Evolutionary conservation across 2,797 vertebrate genomes (phyloP), one percentile per base, ranked within the genome.

Genomic region (Paguma larvata): DNA sequence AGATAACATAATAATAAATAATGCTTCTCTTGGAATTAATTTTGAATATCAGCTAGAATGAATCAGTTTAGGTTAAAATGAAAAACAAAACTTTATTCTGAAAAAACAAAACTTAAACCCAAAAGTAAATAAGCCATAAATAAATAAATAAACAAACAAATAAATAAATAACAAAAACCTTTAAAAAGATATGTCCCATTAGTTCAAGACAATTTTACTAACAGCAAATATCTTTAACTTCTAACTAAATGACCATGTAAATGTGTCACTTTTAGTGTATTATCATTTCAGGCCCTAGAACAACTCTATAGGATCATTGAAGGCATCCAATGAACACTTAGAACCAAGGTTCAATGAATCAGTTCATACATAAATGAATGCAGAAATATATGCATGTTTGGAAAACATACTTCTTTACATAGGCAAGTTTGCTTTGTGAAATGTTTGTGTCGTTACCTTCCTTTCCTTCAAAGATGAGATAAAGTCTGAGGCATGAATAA

Each of bases 121-220:
- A 8, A 65, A 89, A 67, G 15, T 65, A 68, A 97, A 65, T 4
- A 92, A 38, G 23, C 2, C 2, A 72, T 72, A 85, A 67, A 23
- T 25, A 15, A n/a, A n/a, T n/a, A n/a, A 56, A 67, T 38, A 38
- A 38, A 38, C 38, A 38, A 38, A 38, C n/a, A n/a, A n/a, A n/a
- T 38, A 38, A 38, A 72, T 72, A 85, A 67, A 23, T 25, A 15
- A 56, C 51, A 62, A 82, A 51, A 25, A 56, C 1, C 53, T 82
- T 89, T 86, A 38, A 86, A 95, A 89, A 44, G 3, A 38, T 41
- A 86, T 77, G 21, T 77, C 30, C 25, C 78, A 67, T 34, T 38
- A 82, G 23, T 73, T 48, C 14, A 89, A 96, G 14, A 12, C n/a
- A 75, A n/a, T 89, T 90, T 89, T 85, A 85, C 15, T 82, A 82